Evolutionary conservation across 2,113 vertebrate genomes (phyloP).

Genomic region (Chauna torquata): DNA sequence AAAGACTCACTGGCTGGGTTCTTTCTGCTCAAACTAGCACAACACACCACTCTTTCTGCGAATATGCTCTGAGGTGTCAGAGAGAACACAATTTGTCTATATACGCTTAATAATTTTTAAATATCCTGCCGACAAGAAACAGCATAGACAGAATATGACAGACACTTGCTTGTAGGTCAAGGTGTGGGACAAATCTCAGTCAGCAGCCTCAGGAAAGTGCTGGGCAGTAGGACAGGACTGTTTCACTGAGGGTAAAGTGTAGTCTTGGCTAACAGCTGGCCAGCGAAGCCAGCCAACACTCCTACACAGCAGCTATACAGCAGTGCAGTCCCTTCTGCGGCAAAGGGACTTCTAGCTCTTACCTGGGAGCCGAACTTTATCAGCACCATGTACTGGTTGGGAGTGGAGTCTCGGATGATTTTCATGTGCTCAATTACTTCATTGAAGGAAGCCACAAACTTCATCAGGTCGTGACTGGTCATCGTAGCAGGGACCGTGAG

Average conservation of each 20-base stretch:
- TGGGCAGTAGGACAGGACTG: background rate
- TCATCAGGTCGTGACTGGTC: constrained; percentile 99
- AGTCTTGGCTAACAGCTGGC: background rate
- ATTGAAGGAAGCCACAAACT: constrained; percentile 95
- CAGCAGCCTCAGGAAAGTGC: background rate
- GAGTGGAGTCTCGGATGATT: constrained; percentile 96
- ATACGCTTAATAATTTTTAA: background rate
- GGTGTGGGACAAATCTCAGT: background rate
- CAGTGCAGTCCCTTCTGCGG: background rate
- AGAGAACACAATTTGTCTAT: background rate
- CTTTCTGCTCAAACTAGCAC: background rate
- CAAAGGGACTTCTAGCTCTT: constrained; percentile 29
- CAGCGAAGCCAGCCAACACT: background rate
- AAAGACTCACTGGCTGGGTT: background rate
- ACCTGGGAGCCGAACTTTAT: constrained; percentile 95
- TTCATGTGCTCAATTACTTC: constrained; percentile 99
- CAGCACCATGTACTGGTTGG: constrained; percentile 98
- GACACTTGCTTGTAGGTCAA: background rate
- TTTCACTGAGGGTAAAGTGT: accelerated
- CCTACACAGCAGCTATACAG: accelerated
- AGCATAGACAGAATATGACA: background rate
- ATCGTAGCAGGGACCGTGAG: constrained; percentile 95
- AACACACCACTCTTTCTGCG: accelerated
- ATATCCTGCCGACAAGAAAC: background rate
- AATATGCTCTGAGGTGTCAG: accelerated